Base-by-base conservation (phyloP, 2,888 invertebrate genomes). In the Gandaritis pyraliata region DNA sequence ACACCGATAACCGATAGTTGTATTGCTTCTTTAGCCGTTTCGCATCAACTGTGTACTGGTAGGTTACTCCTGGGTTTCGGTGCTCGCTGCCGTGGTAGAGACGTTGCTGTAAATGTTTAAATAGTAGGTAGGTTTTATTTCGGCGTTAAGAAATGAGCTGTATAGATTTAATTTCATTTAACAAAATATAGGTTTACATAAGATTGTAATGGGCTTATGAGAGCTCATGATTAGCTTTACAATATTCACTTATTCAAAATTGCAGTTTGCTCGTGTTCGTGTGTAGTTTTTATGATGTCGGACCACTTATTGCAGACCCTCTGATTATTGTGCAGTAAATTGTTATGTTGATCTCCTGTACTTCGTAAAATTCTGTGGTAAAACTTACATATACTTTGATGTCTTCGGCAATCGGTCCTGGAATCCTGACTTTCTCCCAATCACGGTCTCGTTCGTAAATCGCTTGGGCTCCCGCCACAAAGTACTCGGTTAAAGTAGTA, bases 361-460 rank as follows among this genome's bases (percentile, higher is more conserved):
- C 2, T n/a, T 10, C 8, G 33, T 10, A 33, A 33, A 33, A 33
- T 33, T 2, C 8, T 33, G 10, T 33, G 8, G 11, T 10, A 36
- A 15, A 23, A 83, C 94, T 94, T 92, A 97, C 97, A 90, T 96
- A 96, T 83, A 97, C 93, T 82, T 95, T 94, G 70, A 97, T 95
- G 71, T 96, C 94, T 87, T 97, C 96, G 68, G 94, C 93, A 65
- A 97, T 94, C 23, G 97, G 97, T 72, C 97, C 97, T 53, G 95
- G 95, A 74, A 97, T 96, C 73, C 94, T 93, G 29, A 98, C 94
- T 81, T 95, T 95, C 83, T 98, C 98, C 90, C 95, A 94, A 76
- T 97, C 95, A 74, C 95, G 93, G 72, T 95, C 94, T 71, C 97
- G 92, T 84, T 95, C 95, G 87, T 98, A 98, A 65, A 96, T 93